These are phyloP conservation scores for Microtus oregoni DNA, from an alignment of 2,113 vertebrate species.

Conservation along the genomic window DNA sequence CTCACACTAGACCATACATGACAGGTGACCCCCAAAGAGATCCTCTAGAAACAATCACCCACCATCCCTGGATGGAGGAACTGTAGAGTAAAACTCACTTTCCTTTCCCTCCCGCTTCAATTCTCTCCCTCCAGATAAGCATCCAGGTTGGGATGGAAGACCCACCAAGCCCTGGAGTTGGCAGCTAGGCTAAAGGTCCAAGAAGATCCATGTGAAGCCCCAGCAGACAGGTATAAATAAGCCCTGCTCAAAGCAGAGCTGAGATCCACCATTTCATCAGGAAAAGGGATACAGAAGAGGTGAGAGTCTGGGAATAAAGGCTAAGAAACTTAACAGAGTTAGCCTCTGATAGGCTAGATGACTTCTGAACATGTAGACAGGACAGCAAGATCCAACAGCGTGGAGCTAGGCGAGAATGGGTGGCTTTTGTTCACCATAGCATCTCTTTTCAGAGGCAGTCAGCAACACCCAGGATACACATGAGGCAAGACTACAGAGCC, in stretches of 20 bases:
- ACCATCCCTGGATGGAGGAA: background rate
- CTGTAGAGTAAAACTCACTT: background rate
- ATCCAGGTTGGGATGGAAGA: background rate
- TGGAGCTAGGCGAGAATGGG: background rate
- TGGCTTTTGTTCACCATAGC: background rate
- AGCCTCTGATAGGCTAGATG: background rate
- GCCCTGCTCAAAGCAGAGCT: background rate
- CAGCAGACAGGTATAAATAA: background rate
- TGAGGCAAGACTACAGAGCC: slow-evolving; percentile 77
- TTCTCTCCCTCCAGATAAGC: background rate
- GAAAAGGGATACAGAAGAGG: background rate
- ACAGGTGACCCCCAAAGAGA: background rate
- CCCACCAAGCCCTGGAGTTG: background rate
- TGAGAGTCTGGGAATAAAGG: slow-evolving; percentile 4
- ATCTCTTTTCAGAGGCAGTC: background rate
- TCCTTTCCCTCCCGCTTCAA: fast-evolving
- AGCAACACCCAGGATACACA: slow-evolving; percentile 27
- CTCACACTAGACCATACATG: too few relatives aligned
- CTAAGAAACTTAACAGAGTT: background rate
- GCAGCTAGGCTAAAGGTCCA: background rate
- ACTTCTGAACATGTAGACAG: background rate
- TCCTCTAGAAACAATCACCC: background rate
- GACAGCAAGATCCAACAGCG: background rate
- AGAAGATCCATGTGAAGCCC: background rate
- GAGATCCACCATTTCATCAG: background rate